Evolutionary conservation across 2,113 vertebrate genomes (phyloP).

Genomic region (Vulpes ferrilata): DNA sequence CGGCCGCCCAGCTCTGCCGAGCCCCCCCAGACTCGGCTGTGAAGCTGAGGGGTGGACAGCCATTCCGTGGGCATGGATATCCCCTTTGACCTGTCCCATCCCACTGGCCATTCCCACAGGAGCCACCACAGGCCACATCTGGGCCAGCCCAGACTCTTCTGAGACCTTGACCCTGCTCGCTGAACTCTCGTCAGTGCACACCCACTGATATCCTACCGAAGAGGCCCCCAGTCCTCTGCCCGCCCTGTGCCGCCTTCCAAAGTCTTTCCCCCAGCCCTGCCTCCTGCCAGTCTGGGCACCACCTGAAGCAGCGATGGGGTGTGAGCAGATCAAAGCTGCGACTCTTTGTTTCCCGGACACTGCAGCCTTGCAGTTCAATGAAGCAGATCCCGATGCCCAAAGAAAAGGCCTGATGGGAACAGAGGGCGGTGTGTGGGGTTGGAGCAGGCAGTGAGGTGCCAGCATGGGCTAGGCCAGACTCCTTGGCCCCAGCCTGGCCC

Average conservation of each 20-base stretch:
- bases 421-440: not conserved
- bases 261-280: not conserved
- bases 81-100: not conserved
- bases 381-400: slow-evolving; percentile 95
- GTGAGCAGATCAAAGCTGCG: slow-evolving; percentile 97
- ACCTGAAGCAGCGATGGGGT: slow-evolving; percentile 97
- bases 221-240: not conserved
- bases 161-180: not conserved
- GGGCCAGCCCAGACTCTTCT: not conserved
- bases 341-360: slow-evolving; percentile 94
- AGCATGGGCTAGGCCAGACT: not conserved
- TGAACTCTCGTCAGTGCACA: too few relatives aligned
- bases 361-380: slow-evolving; percentile 94
- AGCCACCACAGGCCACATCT: not conserved
- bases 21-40: slow-evolving; percentile 94
- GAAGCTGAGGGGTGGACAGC: slow-evolving; percentile 89
- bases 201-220: not conserved
- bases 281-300: slow-evolving; percentile 41
- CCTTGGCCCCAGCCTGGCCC: accelerated
- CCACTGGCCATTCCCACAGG: not conserved
- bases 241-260: not conserved
- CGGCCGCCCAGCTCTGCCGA: slow-evolving; percentile 96
- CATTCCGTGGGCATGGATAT: slow-evolving; percentile 64
- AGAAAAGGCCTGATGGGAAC: slow-evolving; percentile 91
- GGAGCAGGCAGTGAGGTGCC: not conserved